A percentile compares a stretch with the other conserved stretches of the same genome.
Evolutionary conservation across 1,140 invertebrate species (phyloP).

Genomic region (Macrotrachela quadricornifera): DNA sequence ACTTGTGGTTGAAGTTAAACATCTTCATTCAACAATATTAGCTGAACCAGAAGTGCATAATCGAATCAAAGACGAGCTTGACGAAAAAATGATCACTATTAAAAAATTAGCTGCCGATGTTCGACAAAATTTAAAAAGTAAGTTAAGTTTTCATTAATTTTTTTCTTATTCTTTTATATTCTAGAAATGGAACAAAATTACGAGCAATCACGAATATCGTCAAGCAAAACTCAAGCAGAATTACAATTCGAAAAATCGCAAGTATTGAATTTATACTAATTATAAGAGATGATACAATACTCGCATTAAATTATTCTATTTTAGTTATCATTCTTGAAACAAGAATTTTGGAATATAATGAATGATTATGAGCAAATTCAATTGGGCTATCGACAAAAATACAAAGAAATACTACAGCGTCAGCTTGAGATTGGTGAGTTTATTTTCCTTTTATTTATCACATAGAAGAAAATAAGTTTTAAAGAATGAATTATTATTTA

Average conservation of each 20-base stretch:
- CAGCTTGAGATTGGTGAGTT: constrained; percentile 23
- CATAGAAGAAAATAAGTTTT: not conserved
- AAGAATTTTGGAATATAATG: constrained; percentile 24
- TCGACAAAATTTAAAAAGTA: constrained; percentile 91
- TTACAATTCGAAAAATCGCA: too few relatives aligned
- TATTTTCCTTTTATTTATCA: not conserved
- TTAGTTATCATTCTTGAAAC: not conserved
- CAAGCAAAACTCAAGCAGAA: too few relatives aligned
- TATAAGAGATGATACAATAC: too few relatives aligned
- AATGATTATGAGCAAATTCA: constrained; percentile 20
- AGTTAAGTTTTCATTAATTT: not conserved
- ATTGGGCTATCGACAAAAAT: constrained; percentile 20
- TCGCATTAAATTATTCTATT: too few relatives aligned
- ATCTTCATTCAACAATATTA: constrained; percentile 93
- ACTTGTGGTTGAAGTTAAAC: constrained; percentile 97
- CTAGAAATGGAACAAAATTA: too few relatives aligned
- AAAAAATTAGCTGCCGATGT: constrained; percentile 99
- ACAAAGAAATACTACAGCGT: constrained; percentile 19
- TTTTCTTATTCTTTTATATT: too few relatives aligned
- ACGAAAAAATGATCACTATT: constrained; percentile 97
- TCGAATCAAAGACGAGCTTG: constrained; percentile 93
- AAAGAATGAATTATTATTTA: constrained; percentile 22
- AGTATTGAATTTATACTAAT: too few relatives aligned
- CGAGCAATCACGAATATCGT: too few relatives aligned
- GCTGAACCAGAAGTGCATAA: constrained; percentile 94